Evolutionary conservation across 2,113 vertebrate genomes (phyloP).

Genomic region (Zosterops pallidus): DNA sequence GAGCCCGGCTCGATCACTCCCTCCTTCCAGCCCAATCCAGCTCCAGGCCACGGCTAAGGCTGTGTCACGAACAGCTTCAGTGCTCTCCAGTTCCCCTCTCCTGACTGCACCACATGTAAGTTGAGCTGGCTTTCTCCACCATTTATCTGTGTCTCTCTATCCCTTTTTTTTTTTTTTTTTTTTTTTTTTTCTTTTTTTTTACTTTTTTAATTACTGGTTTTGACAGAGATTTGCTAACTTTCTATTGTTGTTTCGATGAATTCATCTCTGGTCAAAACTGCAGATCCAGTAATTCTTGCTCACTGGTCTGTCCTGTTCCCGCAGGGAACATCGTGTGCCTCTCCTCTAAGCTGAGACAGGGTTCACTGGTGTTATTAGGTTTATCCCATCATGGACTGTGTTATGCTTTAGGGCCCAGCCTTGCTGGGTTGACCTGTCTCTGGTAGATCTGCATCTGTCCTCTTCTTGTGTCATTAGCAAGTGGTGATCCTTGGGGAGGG

Average conservation of each 20-base stretch:
- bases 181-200: fast-evolving
- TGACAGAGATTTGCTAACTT: neutral
- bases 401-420: neutral
- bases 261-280: neutral
- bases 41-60: conserved; percentile 79
- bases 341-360: neutral
- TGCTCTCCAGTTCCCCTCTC: conserved; percentile 91
- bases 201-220: neutral
- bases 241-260: neutral
- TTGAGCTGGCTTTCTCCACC: neutral
- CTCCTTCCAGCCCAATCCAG: conserved; percentile 83
- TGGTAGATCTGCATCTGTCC: neutral
- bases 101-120: conserved; percentile 95
- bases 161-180: fast-evolving
- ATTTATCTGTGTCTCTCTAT: neutral
- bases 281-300: conserved; percentile 14
- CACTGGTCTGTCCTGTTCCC: neutral
- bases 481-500: neutral
- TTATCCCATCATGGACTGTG: neutral
- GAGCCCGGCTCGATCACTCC: conserved; percentile 87
- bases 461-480: neutral
- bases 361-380: neutral
- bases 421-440: neutral
- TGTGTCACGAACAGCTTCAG: conserved; percentile 77
- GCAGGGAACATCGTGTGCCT: neutral